Evolutionary conservation across 2,888 invertebrate species (phyloP), one percentile per base, ranked within the genome.

Genomic region (Standfussiana lucernea): DNA sequence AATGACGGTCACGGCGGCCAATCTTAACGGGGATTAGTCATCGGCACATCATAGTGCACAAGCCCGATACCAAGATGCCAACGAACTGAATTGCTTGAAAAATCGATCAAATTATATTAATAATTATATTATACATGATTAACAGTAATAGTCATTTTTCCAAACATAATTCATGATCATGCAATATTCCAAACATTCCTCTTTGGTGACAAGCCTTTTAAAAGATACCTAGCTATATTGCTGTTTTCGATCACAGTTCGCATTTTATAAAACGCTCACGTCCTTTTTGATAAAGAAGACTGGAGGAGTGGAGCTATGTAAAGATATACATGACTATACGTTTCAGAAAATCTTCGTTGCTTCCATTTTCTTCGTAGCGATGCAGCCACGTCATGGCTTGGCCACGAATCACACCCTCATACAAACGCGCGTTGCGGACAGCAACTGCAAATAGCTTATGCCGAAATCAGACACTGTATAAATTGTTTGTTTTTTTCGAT

Each of bases 231-330:
- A 32, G 18, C 18, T 62, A 70, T 50, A 79, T 72, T 73, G 73
- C 45, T 45, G 62, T 65, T 79, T 79, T 74, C 68, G 68, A 79
- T 79, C 80, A 64, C 3, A 42, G 24, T 35, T 68, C 11, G 24
- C 15, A 80, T 65, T 79, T 28, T 42, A 64, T 65, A 79, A 65
- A 74, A 64, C 35, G 28, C 28, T 69, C 74, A 79, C 79, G 79
- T 79, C 40, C 42, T 50, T 35, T 32, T 35, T 13, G 35, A 79
- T 68, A 74, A 53, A 68, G 67, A 6, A 47, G 53, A 13, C 53
- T 53, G 53, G 53, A 37, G 45, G 59, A 45, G 24, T 59, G 42
- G 15, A 59, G 72, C 72, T 78, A 42, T 47, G n/a, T 66, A 42
- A 67, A 77, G 77, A 77, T 59, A 59, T 28, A 71, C 40, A 8